phyloP scores from a whole-genome alignment of 2,888 invertebrate species.

The Phaonia tiefii region DNA sequence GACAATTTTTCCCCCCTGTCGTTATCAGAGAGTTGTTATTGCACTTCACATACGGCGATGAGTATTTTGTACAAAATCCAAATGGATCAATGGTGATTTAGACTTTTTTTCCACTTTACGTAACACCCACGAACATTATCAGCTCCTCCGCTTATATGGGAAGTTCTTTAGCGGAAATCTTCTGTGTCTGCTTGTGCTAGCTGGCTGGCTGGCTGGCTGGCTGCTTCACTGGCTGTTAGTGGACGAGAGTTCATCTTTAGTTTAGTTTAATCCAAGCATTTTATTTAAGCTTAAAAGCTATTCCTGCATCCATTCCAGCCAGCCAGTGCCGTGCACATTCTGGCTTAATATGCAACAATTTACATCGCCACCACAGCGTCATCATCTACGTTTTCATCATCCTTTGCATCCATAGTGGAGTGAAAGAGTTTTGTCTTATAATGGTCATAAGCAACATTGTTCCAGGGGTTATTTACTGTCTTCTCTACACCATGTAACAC shows the following conservation, averaged over 20 bases:
- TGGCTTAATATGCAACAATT: conserved; percentile 24
- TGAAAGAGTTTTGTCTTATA: conserved; percentile 56
- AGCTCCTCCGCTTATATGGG: conserved; percentile 52
- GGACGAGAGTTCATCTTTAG: conserved; percentile 42
- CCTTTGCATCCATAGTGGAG: conserved; percentile 17
- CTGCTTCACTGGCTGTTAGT: not conserved
- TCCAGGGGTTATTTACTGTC: conserved; percentile 58
- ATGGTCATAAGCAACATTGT: conserved; percentile 60
- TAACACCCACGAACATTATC: conserved; percentile 65
- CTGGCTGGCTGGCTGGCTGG: conserved; percentile 31
- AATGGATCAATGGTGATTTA: conserved; percentile 13
- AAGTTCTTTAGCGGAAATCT: conserved; percentile 38
- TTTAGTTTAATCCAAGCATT: conserved; percentile 58
- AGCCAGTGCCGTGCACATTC: conserved; percentile 43
- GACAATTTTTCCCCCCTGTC: conserved; percentile 31
- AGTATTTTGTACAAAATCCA: conserved; percentile 12
- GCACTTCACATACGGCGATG: conserved; percentile 13
- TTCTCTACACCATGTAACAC: conserved; percentile 43
- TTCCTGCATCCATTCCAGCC: not conserved
- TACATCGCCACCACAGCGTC: not conserved
- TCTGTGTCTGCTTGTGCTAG: conserved; percentile 34
- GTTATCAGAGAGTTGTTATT: conserved; percentile 7
- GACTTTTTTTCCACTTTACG: conserved; percentile 35
- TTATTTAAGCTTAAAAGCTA: conserved; percentile 56
- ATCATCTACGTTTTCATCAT: not conserved